Evolutionary conservation across 2,888 invertebrate species (phyloP).

Genomic region (Brachyopa scutellaris): DNA sequence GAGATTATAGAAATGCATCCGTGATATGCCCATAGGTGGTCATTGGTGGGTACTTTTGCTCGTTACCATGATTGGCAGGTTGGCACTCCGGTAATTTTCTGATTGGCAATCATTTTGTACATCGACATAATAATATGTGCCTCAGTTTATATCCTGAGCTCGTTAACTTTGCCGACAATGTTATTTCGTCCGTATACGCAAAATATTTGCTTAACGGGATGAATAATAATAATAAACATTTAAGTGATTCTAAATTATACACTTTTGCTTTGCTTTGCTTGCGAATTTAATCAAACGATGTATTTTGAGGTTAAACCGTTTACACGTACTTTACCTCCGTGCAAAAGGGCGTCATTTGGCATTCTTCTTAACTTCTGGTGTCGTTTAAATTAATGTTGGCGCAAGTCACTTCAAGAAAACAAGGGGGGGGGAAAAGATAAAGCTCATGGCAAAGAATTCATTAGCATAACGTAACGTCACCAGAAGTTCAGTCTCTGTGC

Average conservation of each 20-base stretch:
- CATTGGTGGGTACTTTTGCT: constrained; percentile 34
- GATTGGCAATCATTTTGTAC: constrained; percentile 43
- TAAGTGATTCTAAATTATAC: neutral
- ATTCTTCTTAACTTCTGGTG: too few species aligned
- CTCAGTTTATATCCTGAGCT: constrained; percentile 6
- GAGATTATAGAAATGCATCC: constrained; percentile 31
- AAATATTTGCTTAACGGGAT: constrained; percentile 6
- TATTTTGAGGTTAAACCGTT: too few species aligned
- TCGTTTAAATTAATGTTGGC: too few species aligned
- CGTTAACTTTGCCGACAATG: neutral
- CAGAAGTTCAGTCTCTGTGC: too few species aligned
- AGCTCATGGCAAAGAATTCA: too few species aligned
- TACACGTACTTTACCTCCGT: too few species aligned
- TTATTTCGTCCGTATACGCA: neutral
- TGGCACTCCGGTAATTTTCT: constrained; percentile 38
- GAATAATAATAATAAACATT: neutral
- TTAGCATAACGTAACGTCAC: too few species aligned
- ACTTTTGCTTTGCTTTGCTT: too few species aligned
- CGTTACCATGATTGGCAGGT: constrained; percentile 65
- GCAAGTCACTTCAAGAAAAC: too few species aligned
- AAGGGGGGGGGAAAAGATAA: too few species aligned
- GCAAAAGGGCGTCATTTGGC: too few species aligned
- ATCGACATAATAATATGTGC: constrained; percentile 20
- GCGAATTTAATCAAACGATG: too few species aligned
- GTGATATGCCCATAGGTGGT: constrained; percentile 45